A percentile compares a stretch with the other conserved stretches of the same genome.
These are phyloP conservation scores for Enteromius radiatus DNA, from an alignment of 2,797 vertebrate species.

Conservation along the genomic window DNA sequence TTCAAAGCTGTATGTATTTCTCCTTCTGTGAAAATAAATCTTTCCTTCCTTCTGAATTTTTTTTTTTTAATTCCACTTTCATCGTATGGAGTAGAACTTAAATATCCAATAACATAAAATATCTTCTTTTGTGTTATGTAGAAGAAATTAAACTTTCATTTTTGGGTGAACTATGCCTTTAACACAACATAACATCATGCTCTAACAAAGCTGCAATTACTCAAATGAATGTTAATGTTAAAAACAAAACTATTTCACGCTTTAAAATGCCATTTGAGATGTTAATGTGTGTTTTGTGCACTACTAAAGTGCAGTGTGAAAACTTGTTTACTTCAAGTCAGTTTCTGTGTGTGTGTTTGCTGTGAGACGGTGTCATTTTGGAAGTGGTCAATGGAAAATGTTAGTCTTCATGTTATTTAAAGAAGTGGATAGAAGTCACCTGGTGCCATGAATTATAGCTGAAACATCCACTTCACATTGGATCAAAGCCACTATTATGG, in stretches of 20 bases:
- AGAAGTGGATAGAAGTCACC: slow-evolving; percentile 36
- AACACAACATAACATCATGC: not conserved
- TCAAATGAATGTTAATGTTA: not conserved
- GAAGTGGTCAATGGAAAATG: slow-evolving; percentile 20
- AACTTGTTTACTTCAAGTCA: not conserved
- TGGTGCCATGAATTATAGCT: slow-evolving; percentile 12
- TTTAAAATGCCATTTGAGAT: slow-evolving; percentile 17
- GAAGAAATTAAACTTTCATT: not conserved
- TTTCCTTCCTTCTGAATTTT: not conserved
- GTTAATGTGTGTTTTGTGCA: slow-evolving; percentile 8
- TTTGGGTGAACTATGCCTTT: slow-evolving; percentile 6
- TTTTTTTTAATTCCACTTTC: not conserved
- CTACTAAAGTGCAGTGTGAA: slow-evolving; percentile 1
- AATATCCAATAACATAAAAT: too few species aligned
- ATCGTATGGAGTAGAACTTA: not conserved
- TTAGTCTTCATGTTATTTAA: slow-evolving; percentile 43
- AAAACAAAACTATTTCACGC: slow-evolving; percentile 24
- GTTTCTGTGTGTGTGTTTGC: slow-evolving; percentile 9
- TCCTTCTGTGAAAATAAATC: not conserved
- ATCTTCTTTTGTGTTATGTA: not conserved
- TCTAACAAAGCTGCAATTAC: not conserved
- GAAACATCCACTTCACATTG: slow-evolving; percentile 4
- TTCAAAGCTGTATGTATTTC: not conserved
- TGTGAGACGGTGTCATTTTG: slow-evolving; percentile 44
- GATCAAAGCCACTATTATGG: not conserved